A percentile compares a stretch with the other conserved stretches of the same genome.
These are phyloP conservation scores for Cepaea hortensis DNA, from an alignment of 2,888 invertebrate genomes.

Conservation along the genomic window DNA sequence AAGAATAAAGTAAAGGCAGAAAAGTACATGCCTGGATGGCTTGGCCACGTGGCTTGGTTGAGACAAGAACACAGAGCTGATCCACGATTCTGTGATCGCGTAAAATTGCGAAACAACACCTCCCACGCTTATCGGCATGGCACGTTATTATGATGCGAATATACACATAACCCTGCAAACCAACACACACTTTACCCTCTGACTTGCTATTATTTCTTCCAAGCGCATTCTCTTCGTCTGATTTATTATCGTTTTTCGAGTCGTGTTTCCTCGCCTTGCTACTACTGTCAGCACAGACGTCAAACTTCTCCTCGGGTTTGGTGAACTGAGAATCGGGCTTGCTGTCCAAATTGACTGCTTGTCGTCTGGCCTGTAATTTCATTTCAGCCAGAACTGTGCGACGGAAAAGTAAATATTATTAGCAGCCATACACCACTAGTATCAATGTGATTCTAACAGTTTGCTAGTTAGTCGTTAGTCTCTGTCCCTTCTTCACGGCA, in stretches of 20 bases:
- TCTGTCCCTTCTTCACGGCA: no score
- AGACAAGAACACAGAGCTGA: no score
- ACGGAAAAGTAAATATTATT: neutral
- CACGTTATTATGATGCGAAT: no score
- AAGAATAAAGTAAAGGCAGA: no score
- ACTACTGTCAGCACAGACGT: neutral
- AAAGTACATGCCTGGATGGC: no score
- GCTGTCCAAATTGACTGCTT: neutral
- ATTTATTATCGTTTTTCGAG: neutral
- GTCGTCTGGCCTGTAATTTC: constrained; percentile 18
- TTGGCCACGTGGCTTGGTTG: no score
- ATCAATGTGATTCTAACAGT: no score
- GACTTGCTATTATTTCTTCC: neutral
- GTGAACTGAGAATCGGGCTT: neutral
- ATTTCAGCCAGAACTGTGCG: constrained; percentile 12
- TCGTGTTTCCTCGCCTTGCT: neutral
- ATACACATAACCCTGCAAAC: no score
- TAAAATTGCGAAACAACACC: no score
- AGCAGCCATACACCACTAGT: neutral
- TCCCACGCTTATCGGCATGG: no score
- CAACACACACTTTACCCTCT: neutral
- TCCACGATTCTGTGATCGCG: no score
- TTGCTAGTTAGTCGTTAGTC: no score
- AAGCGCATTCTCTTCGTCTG: neutral
- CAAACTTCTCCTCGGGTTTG: neutral